Evolutionary conservation across 2,797 vertebrate species (phyloP).

Genomic region (Propithecus perrieri): DNA sequence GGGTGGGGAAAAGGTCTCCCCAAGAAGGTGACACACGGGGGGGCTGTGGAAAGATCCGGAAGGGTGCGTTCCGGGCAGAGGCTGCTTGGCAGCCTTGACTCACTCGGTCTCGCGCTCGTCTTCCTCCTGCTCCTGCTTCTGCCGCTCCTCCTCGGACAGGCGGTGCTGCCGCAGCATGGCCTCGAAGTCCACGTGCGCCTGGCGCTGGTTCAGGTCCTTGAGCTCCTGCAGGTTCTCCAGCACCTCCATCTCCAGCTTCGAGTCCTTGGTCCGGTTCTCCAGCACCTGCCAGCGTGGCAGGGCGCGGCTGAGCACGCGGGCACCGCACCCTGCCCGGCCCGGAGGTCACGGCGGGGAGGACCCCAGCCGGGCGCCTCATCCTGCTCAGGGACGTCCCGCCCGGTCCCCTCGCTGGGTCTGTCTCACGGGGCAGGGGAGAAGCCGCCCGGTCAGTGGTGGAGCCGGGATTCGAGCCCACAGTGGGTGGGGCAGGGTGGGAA

Average conservation of each 20-base stretch:
- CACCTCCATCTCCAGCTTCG: constrained; percentile 98
- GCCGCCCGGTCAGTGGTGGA: background rate
- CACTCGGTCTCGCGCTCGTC: constrained; percentile 94
- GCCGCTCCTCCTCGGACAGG: constrained; percentile 89
- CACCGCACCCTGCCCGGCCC: rapidly evolving
- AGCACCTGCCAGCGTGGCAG: constrained; percentile 87
- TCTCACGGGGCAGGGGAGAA: background rate
- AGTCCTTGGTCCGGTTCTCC: constrained; percentile 98
- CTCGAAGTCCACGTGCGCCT: constrained; percentile 96
- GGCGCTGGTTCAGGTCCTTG: constrained; percentile 97
- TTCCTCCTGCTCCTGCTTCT: constrained; percentile 90
- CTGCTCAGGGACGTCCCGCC: background rate
- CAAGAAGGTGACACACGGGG: rapidly evolving
- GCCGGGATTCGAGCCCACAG: background rate
- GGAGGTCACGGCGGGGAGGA: rapidly evolving
- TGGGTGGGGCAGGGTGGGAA: background rate
- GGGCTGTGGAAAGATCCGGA: background rate
- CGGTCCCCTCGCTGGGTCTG: rapidly evolving
- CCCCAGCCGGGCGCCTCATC: rapidly evolving
- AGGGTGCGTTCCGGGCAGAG: background rate
- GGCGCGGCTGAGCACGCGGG: rapidly evolving
- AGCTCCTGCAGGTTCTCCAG: constrained; percentile 98
- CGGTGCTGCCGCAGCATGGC: constrained; percentile 93
- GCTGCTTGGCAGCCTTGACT: constrained; percentile 25
- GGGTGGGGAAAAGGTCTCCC: background rate